Conservation (phyloP, 2,113 vertebrate species). For the Emydocephalus ijimae region DNA sequence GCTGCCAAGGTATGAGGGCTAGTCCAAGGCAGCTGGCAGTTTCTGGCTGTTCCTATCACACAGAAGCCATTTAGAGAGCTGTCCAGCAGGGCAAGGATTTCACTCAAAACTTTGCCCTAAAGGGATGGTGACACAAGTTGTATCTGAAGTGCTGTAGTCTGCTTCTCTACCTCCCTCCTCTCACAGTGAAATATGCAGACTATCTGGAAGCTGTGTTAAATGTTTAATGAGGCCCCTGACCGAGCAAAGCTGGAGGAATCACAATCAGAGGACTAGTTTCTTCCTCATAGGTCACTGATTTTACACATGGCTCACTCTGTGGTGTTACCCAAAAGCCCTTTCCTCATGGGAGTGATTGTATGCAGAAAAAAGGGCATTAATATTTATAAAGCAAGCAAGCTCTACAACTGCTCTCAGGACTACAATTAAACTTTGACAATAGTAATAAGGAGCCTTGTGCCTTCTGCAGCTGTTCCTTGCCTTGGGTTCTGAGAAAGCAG, state of each 20-base stretch:
- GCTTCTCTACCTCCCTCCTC: not conserved
- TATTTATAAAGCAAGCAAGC: not conserved
- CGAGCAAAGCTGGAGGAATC: not conserved
- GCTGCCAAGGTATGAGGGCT: not conserved
- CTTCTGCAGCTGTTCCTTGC: not conserved
- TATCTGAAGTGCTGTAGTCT: not conserved
- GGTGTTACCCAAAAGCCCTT: not conserved
- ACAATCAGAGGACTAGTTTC: not conserved
- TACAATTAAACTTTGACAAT: not conserved
- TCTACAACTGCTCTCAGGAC: not conserved
- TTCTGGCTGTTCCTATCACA: not conserved
- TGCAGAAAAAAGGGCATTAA: not conserved
- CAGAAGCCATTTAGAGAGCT: not conserved
- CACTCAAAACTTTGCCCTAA: not conserved
- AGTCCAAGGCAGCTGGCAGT: slow-evolving; percentile 13
- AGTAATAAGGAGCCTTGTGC: not conserved
- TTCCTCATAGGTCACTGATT: slow-evolving; percentile 14
- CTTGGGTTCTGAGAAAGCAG: not conserved
- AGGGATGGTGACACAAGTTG: not conserved
- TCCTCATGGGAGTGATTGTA: not conserved
- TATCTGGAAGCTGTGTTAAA: not conserved
- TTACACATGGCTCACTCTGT: not conserved
- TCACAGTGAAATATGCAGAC: not conserved
- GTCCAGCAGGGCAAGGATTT: not conserved
- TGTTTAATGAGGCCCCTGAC: slow-evolving; percentile 18